phyloP scores from a whole-genome alignment of 92 coral and sea anemone genomes.

The Heliopora coerulea region DNA sequence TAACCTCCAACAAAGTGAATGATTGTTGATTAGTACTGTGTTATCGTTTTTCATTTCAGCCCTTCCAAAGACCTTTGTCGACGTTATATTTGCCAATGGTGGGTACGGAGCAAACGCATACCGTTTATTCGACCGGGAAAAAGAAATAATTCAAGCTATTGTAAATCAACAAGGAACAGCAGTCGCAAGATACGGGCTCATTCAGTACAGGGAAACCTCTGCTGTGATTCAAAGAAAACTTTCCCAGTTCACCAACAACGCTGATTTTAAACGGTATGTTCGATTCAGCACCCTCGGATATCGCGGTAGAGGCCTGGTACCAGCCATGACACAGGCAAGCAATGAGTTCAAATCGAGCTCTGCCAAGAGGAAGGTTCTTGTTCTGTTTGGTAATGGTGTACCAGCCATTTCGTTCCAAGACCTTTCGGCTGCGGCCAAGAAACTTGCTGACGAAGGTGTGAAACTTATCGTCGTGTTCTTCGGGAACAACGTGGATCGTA shows the following conservation, averaged over 20 bases:
- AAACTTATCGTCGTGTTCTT: slow-evolving; percentile 26
- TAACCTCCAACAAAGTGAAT: too few relatives aligned
- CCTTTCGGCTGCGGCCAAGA: neutral
- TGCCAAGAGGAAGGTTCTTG: slow-evolving; percentile 23
- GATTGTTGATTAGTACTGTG: too few relatives aligned
- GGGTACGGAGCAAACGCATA: slow-evolving; percentile 39
- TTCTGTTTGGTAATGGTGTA: slow-evolving; percentile 15
- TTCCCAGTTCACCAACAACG: slow-evolving; percentile 39
- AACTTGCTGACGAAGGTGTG: slow-evolving; percentile 10
- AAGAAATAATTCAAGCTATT: slow-evolving; percentile 41
- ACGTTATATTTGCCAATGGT: slow-evolving; percentile 51
- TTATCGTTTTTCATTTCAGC: neutral
- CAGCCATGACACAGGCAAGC: slow-evolving; percentile 34
- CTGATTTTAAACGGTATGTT: slow-evolving; percentile 33
- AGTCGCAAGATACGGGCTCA: slow-evolving; percentile 47
- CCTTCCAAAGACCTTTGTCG: slow-evolving; percentile 26
- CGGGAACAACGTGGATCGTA: slow-evolving; percentile 4
- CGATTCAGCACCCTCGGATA: slow-evolving; percentile 8
- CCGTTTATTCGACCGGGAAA: slow-evolving; percentile 29
- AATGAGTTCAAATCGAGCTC: slow-evolving; percentile 26
- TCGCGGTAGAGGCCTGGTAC: slow-evolving; percentile 23
- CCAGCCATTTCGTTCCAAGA: neutral
- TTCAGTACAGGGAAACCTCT: slow-evolving; percentile 47
- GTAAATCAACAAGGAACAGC: slow-evolving; percentile 45
- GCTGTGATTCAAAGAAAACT: slow-evolving; percentile 40